Base-by-base conservation (phyloP, 2,113 vertebrate genomes). In the Monopterus albus region DNA sequence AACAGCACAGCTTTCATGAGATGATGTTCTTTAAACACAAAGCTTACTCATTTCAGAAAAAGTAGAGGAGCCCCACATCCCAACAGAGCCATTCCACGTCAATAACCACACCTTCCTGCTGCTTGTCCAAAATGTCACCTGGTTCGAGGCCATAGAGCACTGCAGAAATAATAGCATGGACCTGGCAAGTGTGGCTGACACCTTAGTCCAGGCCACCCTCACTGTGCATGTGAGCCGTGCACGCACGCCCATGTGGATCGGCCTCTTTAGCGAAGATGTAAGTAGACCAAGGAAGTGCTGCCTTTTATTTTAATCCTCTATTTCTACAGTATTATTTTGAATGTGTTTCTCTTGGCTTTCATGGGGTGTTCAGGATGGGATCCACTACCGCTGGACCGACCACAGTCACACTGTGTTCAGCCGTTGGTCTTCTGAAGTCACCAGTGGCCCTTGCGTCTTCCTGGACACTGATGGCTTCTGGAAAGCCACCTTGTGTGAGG, bases 381-480 rank as follows among this genome's bases (percentile, higher is more conserved):
- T 91, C 74, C 94, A 96, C 89, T 99, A 95, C 71, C 92, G 88
- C 36, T 99, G 98, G 98, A 91, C 92, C 7, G 97, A 99, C 89
- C 91, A 94, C 58, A 97, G 95, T 45, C 94, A 89, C 43, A 92
- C 95, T 0, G 90, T 92, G 14, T 96, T 95, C 64, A 99, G 94
- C 75, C 96, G 92, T 70, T 99, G 98, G 98, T 88, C 93, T 51
- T 58, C 92, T 5, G 94, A 94, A 29, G 79, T 75, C 60, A 85
- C 87, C 63, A 81, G 76, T 0, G 95, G 95, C 35, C 84, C 91
- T 7, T 99, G 97, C 55, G 96, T 97, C 29, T 90, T 95, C 83
- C 87, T 97, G 88, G 95, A 96, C 76, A 94, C 84, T 0, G 96
- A 98, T 55, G 96, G 96, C 53, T 97, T 95, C 87, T 98, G 98